Evolutionary conservation across 2,113 vertebrate species (phyloP).

Genomic region (Thunnus thynnus): DNA sequence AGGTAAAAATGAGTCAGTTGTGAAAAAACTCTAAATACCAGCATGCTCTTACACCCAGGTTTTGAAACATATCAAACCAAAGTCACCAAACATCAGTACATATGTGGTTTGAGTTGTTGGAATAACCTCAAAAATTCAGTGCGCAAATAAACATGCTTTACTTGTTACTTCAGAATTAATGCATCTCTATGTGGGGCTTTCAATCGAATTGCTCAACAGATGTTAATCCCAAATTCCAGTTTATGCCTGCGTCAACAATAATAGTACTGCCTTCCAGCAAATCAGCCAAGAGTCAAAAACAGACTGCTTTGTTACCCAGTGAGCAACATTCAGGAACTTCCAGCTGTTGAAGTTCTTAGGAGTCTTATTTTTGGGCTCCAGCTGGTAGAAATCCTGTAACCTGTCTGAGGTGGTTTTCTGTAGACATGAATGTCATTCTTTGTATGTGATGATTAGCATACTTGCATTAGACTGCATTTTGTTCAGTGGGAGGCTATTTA

Average conservation of each 20-base stretch:
- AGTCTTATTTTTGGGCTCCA: slow-evolving; percentile 20
- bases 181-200: neutral
- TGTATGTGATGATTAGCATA: slow-evolving; percentile 32
- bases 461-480: slow-evolving; percentile 42
- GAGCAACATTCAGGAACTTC: neutral
- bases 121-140: neutral
- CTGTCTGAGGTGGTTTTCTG: slow-evolving; percentile 45
- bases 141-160: neutral
- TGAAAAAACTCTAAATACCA: too few species aligned
- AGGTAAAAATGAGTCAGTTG: neutral
- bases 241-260: slow-evolving; percentile 4
- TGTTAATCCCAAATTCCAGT: slow-evolving; percentile 9
- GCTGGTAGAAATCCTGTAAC: slow-evolving; percentile 57
- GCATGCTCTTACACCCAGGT: neutral
- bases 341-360: slow-evolving; percentile 14
- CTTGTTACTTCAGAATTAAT: neutral
- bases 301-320: neutral
- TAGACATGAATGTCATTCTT: slow-evolving; percentile 32
- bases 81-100: neutral
- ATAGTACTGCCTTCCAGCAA: slow-evolving; percentile 17
- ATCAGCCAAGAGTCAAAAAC: slow-evolving; percentile 21
- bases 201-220: neutral
- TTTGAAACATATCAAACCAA: neutral
- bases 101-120: neutral
- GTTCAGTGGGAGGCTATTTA: slow-evolving; percentile 24